Evolutionary conservation across 2,888 invertebrate genomes (phyloP).

Genomic region (Orthosia incerta): DNA sequence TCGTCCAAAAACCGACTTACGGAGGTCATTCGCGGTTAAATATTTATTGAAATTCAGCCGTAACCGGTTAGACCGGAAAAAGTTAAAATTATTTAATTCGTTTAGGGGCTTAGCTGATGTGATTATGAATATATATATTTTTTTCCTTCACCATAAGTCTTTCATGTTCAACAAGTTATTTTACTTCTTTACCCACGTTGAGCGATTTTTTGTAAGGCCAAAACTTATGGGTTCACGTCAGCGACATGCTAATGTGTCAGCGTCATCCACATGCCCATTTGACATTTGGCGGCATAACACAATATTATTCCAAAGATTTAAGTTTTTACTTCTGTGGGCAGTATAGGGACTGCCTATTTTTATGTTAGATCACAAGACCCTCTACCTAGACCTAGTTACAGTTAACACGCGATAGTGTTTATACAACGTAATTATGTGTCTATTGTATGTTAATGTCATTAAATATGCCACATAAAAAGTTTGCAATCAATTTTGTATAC

Average conservation of each 20-base stretch:
- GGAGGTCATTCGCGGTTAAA: background rate
- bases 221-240: no score
- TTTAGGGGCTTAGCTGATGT: no score
- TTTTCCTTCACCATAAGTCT: no score
- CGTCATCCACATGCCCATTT: no score
- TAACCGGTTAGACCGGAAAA: background rate
- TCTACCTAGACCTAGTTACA: background rate
- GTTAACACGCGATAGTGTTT: conserved; percentile 38
- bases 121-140: background rate
- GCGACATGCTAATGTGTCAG: no score
- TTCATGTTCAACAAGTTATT: background rate
- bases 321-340: no score
- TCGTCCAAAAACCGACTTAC: background rate
- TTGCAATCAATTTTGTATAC: conserved; percentile 23
- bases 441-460: conserved; percentile 48
- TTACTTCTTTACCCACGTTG: background rate
- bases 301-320: no score
- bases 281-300: no score
- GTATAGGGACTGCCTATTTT: no score
- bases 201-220: no score
- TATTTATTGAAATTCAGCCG: background rate
- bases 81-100: background rate
- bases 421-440: conserved; percentile 27
- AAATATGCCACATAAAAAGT: conserved; percentile 32
- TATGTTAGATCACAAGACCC: no score